These are phyloP conservation scores for Neodontobutis hainanensis DNA, from an alignment of 2,113 vertebrate species.

Conservation along the genomic window DNA sequence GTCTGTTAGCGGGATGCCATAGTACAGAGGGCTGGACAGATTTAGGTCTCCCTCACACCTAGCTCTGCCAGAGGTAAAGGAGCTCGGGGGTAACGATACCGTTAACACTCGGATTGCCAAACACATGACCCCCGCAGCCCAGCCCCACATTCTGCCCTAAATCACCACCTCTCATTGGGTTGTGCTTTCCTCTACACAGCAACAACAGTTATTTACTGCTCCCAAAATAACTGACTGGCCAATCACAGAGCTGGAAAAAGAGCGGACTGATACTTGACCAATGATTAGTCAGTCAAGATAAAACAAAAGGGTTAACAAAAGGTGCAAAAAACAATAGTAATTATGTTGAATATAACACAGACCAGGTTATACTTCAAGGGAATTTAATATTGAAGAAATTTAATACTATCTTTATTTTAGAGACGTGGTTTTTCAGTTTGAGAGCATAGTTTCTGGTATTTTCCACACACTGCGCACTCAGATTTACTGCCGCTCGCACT, in stretches of 20 bases:
- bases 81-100: constrained; percentile 69
- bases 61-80: constrained; percentile 55
- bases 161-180: constrained; percentile 57
- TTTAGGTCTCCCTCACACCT: constrained; percentile 78
- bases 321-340: too few species aligned
- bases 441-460: too few species aligned
- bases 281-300: constrained; percentile 22
- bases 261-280: constrained; percentile 35
- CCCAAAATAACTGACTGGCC: constrained; percentile 75
- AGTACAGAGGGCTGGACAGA: constrained; percentile 75
- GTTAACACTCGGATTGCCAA: constrained; percentile 74
- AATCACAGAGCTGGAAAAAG: constrained; percentile 48
- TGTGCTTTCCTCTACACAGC: constrained; percentile 65
- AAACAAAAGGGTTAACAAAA: too few species aligned
- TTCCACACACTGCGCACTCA: too few species aligned
- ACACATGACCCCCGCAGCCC: constrained; percentile 21
- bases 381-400: too few species aligned
- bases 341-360: too few species aligned
- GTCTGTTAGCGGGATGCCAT: constrained; percentile 83
- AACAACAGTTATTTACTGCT: constrained; percentile 72
- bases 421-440: too few species aligned
- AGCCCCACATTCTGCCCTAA: constrained; percentile 52
- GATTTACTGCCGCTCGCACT: too few species aligned
- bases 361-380: too few species aligned
- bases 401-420: too few species aligned